phyloP scores from a whole-genome alignment of 2,888 invertebrate species.

The Phortica magna region DNA sequence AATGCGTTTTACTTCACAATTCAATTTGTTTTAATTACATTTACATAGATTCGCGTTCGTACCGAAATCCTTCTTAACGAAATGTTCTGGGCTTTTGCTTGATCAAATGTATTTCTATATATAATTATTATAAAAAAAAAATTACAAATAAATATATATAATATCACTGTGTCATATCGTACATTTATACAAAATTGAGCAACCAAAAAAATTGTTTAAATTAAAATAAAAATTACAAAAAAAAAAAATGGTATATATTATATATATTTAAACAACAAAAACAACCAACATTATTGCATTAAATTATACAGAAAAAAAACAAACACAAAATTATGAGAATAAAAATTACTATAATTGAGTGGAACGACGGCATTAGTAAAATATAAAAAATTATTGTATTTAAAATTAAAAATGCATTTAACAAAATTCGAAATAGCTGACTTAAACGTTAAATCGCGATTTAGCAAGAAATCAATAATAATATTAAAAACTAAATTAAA shows the following conservation, averaged over 20 bases:
- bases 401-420: constrained; percentile 47
- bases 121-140: not conserved
- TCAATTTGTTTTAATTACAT: too few relatives aligned
- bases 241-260: constrained; percentile 1
- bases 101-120: constrained; percentile 31
- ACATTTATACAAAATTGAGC: constrained; percentile 68
- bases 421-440: constrained; percentile 42
- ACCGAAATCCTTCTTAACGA: not conserved
- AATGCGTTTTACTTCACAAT: too few relatives aligned
- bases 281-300: constrained; percentile 46
- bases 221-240: constrained; percentile 48
- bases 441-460: constrained; percentile 53
- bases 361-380: constrained; percentile 1
- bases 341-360: constrained; percentile 27
- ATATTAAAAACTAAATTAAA: constrained; percentile 43
- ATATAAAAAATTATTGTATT: constrained; percentile 48
- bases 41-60: not conserved
- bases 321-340: constrained; percentile 17
- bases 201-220: constrained; percentile 45
- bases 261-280: constrained; percentile 42
- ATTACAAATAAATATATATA: constrained; percentile 11
- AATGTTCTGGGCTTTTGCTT: constrained; percentile 30
- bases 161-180: constrained; percentile 79
- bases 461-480: constrained; percentile 58
- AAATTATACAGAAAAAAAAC: constrained; percentile 34